Percentiles rank a stretch among this genome's conserved stretches.
These are phyloP conservation scores for Calameuta filiformis DNA, from an alignment of 2,888 invertebrate genomes.

Conservation along the genomic window DNA sequence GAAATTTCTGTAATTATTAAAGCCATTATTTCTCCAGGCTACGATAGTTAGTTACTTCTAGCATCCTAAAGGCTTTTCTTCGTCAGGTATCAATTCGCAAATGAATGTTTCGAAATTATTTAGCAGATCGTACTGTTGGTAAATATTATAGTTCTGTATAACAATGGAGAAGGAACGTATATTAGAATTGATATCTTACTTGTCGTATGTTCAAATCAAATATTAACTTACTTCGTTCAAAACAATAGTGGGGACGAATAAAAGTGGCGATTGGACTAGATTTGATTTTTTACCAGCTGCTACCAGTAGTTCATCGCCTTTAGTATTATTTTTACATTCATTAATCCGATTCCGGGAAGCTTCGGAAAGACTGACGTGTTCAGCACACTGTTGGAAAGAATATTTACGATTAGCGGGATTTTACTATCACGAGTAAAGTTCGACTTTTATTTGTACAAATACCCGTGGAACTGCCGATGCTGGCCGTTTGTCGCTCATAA, in stretches of 20 bases:
- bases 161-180: neutral
- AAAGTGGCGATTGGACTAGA: conserved; percentile 48
- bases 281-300: conserved; percentile 60
- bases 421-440: conserved; percentile 6
- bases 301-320: conserved; percentile 59
- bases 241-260: conserved; percentile 65
- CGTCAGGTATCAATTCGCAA: conserved; percentile 36
- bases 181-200: neutral
- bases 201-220: neutral
- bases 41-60: neutral
- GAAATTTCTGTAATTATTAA: neutral
- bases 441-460: neutral
- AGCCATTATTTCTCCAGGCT: neutral
- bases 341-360: conserved; percentile 35
- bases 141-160: neutral
- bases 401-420: conserved; percentile 27
- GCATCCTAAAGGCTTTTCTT: conserved; percentile 29
- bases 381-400: conserved; percentile 60
- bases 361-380: conserved; percentile 42
- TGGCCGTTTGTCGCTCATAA: conserved; percentile 56
- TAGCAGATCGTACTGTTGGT: neutral
- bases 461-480: conserved; percentile 48
- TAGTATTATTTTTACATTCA: conserved; percentile 46
- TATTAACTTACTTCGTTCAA: conserved; percentile 60
- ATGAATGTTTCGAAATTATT: conserved; percentile 40